Conservation (phyloP, 2,888 invertebrate genomes). For the Dyspetes luteomarginatus region DNA sequence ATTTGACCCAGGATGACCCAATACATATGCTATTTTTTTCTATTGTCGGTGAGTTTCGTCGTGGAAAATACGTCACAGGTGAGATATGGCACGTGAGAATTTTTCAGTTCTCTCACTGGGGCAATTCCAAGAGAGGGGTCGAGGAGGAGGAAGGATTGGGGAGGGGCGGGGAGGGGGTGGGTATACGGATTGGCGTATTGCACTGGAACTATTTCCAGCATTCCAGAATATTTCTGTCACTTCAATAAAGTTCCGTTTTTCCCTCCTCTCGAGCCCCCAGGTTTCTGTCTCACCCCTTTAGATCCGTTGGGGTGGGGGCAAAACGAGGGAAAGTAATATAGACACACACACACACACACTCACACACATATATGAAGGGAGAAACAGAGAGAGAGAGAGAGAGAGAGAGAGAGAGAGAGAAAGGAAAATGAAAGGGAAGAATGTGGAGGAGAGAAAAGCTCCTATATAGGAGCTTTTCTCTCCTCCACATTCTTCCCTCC, state of each 20-base stretch:
- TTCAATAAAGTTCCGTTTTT: conserved; percentile 48
- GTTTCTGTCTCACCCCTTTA: conserved; percentile 16
- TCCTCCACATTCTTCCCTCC: no score
- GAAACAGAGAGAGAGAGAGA: conserved; percentile 1
- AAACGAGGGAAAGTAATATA: conserved; percentile 13
- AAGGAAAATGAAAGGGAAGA: background rate
- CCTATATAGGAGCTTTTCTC: no score
- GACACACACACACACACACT: no score
- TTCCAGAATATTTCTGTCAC: conserved; percentile 37
- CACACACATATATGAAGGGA: no score
- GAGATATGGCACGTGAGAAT: conserved; percentile 41
- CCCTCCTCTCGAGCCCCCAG: background rate
- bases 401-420: conserved; percentile 1
- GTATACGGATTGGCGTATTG: conserved; percentile 44
- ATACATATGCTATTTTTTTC: conserved; percentile 11
- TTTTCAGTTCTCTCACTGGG: conserved; percentile 26
- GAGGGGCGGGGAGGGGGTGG: no score
- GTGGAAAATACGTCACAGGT: conserved; percentile 43
- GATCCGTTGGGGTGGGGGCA: conserved; percentile 18
- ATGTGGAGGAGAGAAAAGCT: background rate
- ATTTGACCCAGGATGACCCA: no score
- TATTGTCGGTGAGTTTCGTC: conserved; percentile 16
- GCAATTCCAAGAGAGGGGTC: no score
- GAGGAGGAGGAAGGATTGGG: no score
- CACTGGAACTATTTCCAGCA: conserved; percentile 46